Evolutionary conservation across 2,113 vertebrate genomes (phyloP).

Genomic region (Entomyzon cyanotis): DNA sequence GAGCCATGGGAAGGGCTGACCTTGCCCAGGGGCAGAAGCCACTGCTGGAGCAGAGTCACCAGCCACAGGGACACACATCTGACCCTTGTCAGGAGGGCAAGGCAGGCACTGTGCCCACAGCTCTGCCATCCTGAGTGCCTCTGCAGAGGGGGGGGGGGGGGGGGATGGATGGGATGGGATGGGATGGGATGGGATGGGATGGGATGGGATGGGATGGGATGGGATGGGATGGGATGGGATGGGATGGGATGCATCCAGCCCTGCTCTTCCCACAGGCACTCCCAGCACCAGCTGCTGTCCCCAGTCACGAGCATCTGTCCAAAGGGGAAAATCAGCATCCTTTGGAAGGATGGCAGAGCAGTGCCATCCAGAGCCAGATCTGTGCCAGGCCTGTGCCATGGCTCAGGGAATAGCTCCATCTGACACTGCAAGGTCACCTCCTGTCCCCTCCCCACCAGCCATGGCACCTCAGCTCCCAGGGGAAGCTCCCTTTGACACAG

Average conservation of each 20-base stretch:
- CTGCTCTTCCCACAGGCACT: background rate
- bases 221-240: too few species aligned
- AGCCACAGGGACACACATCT: background rate
- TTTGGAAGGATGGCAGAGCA: background rate
- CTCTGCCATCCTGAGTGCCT: background rate
- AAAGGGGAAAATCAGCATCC: background rate
- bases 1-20: background rate
- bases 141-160: background rate
- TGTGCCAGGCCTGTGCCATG: rapidly evolving
- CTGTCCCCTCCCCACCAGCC: background rate
- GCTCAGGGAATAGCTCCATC: background rate
- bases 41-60: background rate
- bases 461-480: background rate
- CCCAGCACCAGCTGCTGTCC: background rate
- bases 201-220: background rate
- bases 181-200: background rate
- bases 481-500: background rate
- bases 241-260: background rate
- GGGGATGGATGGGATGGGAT: too few species aligned
- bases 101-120: rapidly evolving
- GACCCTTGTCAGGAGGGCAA: background rate
- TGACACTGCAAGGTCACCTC: background rate
- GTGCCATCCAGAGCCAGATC: background rate
- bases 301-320: background rate
- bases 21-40: background rate